These are phyloP conservation scores for Procambarus clarkii DNA, from an alignment of 1,140 invertebrate species.

Conservation along the genomic window DNA sequence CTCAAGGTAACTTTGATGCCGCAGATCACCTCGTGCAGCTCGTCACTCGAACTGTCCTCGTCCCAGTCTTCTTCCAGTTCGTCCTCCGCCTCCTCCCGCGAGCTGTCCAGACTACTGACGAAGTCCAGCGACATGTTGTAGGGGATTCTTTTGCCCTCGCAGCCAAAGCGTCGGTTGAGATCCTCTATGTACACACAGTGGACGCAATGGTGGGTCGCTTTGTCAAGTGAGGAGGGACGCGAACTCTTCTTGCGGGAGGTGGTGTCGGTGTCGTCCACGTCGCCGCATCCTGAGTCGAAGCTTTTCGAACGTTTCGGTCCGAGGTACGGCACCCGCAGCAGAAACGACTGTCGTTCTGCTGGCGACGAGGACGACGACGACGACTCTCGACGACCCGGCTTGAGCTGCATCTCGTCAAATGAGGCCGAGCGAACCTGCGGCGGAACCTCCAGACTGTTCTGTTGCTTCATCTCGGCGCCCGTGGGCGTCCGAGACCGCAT, in stretches of 20 bases:
- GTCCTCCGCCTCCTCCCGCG: constrained; percentile 64
- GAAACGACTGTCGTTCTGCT: constrained; percentile 67
- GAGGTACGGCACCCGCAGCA: constrained; percentile 74
- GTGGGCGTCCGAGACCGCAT: constrained; percentile 90
- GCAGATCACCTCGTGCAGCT: constrained; percentile 74
- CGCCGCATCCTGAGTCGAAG: constrained; percentile 83
- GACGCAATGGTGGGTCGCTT: constrained; percentile 71
- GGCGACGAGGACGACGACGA: constrained; percentile 75
- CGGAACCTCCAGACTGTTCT: constrained; percentile 90
- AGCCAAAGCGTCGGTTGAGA: constrained; percentile 38
- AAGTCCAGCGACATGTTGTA: constrained; percentile 56
- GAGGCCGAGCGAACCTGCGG: constrained; percentile 90
- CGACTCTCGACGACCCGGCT: constrained; percentile 79
- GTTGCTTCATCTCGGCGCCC: constrained; percentile 91
- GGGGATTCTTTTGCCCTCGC: constrained; percentile 36
- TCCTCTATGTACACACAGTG: constrained; percentile 73
- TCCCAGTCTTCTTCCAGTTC: constrained; percentile 70
- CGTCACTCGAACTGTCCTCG: constrained; percentile 70
- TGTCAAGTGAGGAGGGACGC: constrained; percentile 77
- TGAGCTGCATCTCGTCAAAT: constrained; percentile 91
- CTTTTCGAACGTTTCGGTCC: constrained; percentile 83
- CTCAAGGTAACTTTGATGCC: constrained; percentile 84
- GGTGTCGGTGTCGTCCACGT: constrained; percentile 77
- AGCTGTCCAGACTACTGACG: constrained; percentile 51
- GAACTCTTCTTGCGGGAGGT: constrained; percentile 82